Evolutionary conservation across 2,888 invertebrate species (phyloP), one percentile per base, ranked within the genome.

Genomic region (Peribatodes rhomboidaria): DNA sequence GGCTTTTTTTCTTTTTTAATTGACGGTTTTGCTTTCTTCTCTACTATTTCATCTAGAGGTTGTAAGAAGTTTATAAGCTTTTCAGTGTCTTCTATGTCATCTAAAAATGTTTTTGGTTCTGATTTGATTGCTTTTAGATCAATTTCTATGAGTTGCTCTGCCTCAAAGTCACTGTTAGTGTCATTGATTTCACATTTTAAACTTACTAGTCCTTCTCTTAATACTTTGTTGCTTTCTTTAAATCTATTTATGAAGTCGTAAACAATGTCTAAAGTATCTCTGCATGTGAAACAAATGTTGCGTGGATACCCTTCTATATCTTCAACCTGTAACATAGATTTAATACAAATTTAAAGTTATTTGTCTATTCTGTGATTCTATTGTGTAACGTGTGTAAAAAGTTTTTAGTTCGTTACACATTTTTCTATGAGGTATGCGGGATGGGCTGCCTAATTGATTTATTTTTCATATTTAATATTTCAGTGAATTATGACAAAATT

Each of bases 281-380:
- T 82, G 77, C 92, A 93, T 22, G 67, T 63, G 9, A 74, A 68
- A 76, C 92, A 93, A 65, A 92, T 88, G 67, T 79, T 79, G 50
- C 81, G 82, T 47, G 92, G 92, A 74, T 83, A 89, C 31, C 91
- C 92, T 54, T 83, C 80, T 37, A 85, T 66, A 69, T 92, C 88
- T 77, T 90, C 83, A 69, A 93, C 75, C 92, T 93, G 81, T 33
- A 85, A 85, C 27, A 27, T 31, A 2, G 7, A 46, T 27, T 6
- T 27, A 13, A 46, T 27, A n/a, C 8, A n/a, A 11, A 10, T 18
- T 35, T 35, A 13, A 11, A 11, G 0, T 13, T 11, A 11, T 1
- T 35, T 35, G 11, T n/a, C 6, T 27, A 27, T 2, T 27, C 27
- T 27, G 27, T 27, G 27, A n/a, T n/a, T n/a, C 27, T 6, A 27